A percentile compares a stretch with the other conserved stretches of the same genome.
phyloP scores from a whole-genome alignment of 2,797 vertebrate genomes.

The Dipus sagitta region DNA sequence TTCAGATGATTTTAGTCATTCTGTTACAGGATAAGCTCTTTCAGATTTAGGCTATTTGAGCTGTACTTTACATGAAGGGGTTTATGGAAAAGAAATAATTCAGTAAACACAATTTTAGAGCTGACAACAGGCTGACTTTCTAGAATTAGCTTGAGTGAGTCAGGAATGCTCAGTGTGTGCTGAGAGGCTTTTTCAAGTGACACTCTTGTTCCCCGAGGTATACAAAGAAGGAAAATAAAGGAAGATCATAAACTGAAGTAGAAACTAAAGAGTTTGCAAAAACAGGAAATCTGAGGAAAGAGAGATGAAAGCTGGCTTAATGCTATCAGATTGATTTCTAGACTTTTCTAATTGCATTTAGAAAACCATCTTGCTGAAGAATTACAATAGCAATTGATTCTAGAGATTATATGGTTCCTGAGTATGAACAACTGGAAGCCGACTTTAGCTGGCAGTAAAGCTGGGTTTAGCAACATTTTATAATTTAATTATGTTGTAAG shows the following conservation, averaged over 20 bases:
- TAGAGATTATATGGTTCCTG: not conserved
- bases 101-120: not conserved
- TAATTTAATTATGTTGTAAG: not conserved
- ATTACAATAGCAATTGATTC: slow-evolving; percentile 44
- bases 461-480: slow-evolving; percentile 25
- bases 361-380: slow-evolving; percentile 22
- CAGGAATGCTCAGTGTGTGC: not conserved
- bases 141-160: not conserved
- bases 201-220: not conserved
- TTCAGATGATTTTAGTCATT: not conserved
- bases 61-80: not conserved
- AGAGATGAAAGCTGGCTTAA: not conserved
- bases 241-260: not conserved
- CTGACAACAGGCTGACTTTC: slow-evolving; percentile 18
- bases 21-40: slow-evolving; percentile 16
- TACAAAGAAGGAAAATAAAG: not conserved
- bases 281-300: slow-evolving; percentile 21
- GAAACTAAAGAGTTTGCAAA: slow-evolving; percentile 13
- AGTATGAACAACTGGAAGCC: slow-evolving; percentile 32
- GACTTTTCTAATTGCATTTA: slow-evolving; percentile 43
- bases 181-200: slow-evolving; percentile 22
- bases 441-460: slow-evolving; percentile 24
- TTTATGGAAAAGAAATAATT: slow-evolving; percentile 43
- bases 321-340: slow-evolving; percentile 52
- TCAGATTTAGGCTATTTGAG: not conserved